Evolutionary conservation across 2,113 vertebrate genomes (phyloP).

Genomic region (Oreochromis niloticus): DNA sequence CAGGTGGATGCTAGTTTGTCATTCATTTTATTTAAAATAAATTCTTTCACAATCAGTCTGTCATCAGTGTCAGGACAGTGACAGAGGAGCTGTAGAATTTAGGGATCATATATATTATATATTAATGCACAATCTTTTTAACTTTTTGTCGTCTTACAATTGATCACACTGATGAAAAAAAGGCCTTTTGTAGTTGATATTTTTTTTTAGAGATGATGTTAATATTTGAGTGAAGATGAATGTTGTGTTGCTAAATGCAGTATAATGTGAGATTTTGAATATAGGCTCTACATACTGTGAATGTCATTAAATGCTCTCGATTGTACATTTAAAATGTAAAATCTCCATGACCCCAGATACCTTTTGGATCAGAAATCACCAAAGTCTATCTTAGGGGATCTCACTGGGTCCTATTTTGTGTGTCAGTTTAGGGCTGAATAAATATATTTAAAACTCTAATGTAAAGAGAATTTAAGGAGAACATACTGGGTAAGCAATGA

Average conservation of each 20-base stretch:
- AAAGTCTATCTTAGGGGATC: not conserved
- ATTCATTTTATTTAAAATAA: not conserved
- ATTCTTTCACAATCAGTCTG: not conserved
- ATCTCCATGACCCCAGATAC: not conserved
- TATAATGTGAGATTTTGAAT: not conserved
- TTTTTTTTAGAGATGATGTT: not conserved
- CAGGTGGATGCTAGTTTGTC: not conserved
- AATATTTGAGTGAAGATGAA: not conserved
- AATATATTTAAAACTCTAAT: not conserved
- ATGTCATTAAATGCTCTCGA: not conserved
- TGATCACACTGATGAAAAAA: not conserved
- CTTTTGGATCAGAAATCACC: not conserved
- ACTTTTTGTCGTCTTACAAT: not conserved
- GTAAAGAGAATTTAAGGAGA: not conserved
- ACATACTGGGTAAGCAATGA: not conserved
- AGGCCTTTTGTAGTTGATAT: not conserved
- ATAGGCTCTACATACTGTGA: not conserved
- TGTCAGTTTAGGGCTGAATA: not conserved
- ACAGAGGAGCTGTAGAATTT: not conserved
- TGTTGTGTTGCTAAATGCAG: not conserved
- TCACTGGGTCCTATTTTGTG: not conserved
- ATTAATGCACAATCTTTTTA: not conserved
- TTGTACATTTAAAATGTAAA: not conserved
- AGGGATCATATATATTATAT: not conserved
- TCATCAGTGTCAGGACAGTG: not conserved